Percentiles rank a stretch among this genome's conserved stretches.
Evolutionary conservation across 2,888 invertebrate species (phyloP).

Genomic region (Nipponacmea schrenckii): DNA sequence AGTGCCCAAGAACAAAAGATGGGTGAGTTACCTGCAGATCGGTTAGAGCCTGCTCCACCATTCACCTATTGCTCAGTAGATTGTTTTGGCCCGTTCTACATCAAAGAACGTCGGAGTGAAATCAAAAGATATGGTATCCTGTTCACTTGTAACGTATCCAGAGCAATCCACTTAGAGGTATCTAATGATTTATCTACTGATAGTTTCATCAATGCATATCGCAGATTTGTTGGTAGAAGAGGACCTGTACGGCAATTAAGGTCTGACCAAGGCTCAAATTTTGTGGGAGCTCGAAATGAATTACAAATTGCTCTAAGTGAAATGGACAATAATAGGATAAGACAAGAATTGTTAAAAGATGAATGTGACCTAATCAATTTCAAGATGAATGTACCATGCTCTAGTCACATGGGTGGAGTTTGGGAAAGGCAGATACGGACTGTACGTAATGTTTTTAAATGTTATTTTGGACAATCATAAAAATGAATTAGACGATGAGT

Average conservation of each 20-base stretch:
- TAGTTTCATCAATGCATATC: not conserved
- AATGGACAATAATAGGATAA: not conserved
- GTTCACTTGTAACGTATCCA: not conserved
- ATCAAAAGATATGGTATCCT: not conserved
- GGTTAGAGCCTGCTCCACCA: not conserved
- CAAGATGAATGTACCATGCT: no score
- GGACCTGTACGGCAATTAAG: not conserved
- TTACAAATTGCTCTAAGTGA: not conserved
- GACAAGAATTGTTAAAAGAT: not conserved
- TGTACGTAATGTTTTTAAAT: no score
- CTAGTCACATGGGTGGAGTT: no score
- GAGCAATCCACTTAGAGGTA: not conserved
- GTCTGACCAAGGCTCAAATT: not conserved
- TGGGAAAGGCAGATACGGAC: no score
- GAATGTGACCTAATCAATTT: not conserved
- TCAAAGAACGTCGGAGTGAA: not conserved
- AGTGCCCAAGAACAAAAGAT: not conserved
- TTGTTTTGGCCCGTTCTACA: not conserved
- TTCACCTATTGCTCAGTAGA: no score
- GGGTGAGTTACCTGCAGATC: not conserved
- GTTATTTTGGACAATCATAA: no score
- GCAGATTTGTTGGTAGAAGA: not conserved
- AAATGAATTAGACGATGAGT: no score
- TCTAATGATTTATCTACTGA: not conserved
- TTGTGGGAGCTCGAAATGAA: not conserved